A percentile compares a stretch with the other conserved stretches of the same genome.
phyloP scores from a whole-genome alignment of 2,113 vertebrate genomes.

The Dermatemys mawii region DNA sequence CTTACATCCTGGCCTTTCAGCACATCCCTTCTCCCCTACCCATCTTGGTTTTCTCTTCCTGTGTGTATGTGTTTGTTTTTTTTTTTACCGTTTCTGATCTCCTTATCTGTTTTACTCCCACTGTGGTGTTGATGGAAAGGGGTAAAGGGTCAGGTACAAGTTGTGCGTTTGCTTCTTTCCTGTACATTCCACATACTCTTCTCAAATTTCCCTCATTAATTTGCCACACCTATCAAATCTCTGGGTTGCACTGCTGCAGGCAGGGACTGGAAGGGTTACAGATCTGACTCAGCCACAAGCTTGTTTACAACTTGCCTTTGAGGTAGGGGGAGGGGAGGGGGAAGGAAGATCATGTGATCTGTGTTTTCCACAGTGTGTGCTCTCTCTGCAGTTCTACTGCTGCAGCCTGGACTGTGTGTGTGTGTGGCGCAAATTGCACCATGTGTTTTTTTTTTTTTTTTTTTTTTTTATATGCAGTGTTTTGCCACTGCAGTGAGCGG shows the following conservation, averaged over 20 bases:
- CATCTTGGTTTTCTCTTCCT: background rate
- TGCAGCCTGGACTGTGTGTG: slow-evolving; percentile 62
- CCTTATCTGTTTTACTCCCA: background rate
- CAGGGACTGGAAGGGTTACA: slow-evolving; percentile 42
- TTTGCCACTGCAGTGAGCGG: slow-evolving; percentile 72
- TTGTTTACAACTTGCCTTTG: slow-evolving; percentile 76
- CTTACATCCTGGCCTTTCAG: background rate
- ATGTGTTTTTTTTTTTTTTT: background rate
- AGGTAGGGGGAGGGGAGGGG: slow-evolving; percentile 57
- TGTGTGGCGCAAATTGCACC: slow-evolving; percentile 10
- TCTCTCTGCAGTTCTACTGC: slow-evolving; percentile 72
- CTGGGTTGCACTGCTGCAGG: background rate
- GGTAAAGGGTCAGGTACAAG: background rate
- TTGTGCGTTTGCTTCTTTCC: background rate
- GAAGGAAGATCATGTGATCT: slow-evolving; percentile 70
- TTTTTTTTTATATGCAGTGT: slow-evolving; percentile 64
- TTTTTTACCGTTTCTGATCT: background rate
- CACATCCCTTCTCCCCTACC: background rate
- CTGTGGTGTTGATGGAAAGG: background rate
- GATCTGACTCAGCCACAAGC: slow-evolving; percentile 64
- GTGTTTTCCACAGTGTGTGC: slow-evolving; percentile 67
- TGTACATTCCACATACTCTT: background rate
- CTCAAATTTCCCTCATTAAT: background rate
- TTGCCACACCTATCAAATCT: background rate
- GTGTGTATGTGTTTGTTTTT: background rate